Base-by-base conservation (phyloP, 2,888 invertebrate genomes). In the Lottia scabra region DNA sequence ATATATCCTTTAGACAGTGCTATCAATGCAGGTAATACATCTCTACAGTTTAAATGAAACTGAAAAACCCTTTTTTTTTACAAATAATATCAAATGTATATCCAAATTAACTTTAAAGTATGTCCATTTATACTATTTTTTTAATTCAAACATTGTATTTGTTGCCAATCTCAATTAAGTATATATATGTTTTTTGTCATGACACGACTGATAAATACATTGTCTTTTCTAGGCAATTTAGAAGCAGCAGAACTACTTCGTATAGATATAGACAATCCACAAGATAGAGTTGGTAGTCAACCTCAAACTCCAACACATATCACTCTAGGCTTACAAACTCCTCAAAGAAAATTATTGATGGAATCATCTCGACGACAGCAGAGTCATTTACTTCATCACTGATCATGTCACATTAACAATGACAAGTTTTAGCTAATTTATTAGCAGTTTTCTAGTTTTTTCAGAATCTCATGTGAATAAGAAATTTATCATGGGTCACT, bases 1-100 rank as follows among this genome's bases (percentile, higher is more conserved):
- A 78, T 83, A 30, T 83, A 82, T 66, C 83, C 85, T 0, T 81
- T 85, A 63, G 84, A 84, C 70, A 83, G 81, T 76, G 85, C 85
- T 30, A 79, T 83, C 27, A 84, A 83, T 77, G 78, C 82, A 75
- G 84, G 85, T 84, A 76, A 30, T 4, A 30, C 30, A 30, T 30
- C 30, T 30, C 30, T 30, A 30, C 30, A 30, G 30, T 5, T 5
- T 30, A 30, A 2, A 30, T 30, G 2, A 30, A 30, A 30, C 30
- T 63, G 67, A 27, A 26, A 13, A 23, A 8, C 46, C 1, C 68
- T 16, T 16, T 15, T 1, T 16, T 38, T 13, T 2, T 16, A 1
- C 12, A 62, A 10, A n/a, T n/a, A n/a, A n/a, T n/a, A n/a, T n/a
- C n/a, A n/a, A n/a, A n/a, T n/a, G n/a, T n/a, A n/a, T n/a, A n/a